Evolutionary conservation across 30 jellyfish, hydroid and myxozoan species (phyloP).

Genomic region (Hydra vulgaris): DNA sequence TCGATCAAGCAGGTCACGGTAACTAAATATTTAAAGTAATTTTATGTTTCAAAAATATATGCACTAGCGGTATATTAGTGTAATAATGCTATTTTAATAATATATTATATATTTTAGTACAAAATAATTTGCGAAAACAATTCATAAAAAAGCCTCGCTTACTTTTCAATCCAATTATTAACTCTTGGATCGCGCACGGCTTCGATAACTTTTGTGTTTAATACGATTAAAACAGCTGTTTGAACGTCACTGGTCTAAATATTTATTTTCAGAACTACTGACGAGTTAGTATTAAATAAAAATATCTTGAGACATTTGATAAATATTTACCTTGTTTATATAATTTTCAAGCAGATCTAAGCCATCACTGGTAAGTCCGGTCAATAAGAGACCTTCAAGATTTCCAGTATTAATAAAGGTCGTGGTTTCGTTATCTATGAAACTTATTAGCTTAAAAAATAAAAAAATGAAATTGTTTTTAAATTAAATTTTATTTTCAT

Average conservation of each 20-base stretch:
- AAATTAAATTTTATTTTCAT: too few relatives aligned
- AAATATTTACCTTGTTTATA: constrained; percentile 56
- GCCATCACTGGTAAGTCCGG: constrained; percentile 89
- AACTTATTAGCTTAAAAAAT: constrained; percentile 53
- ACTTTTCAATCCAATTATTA: constrained; percentile 77
- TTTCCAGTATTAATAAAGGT: constrained; percentile 70
- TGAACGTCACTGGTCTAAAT: constrained; percentile 78
- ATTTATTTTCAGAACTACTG: too few relatives aligned
- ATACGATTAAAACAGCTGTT: constrained; percentile 61
- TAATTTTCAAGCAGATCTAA: constrained; percentile 64
- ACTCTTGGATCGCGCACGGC: constrained; percentile 62
- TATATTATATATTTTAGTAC: too few relatives aligned
- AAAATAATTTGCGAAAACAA: background rate
- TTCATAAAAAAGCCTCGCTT: background rate
- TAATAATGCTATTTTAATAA: too few relatives aligned
- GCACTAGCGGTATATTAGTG: too few relatives aligned
- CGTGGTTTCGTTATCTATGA: constrained; percentile 60
- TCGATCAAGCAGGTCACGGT: constrained; percentile 68
- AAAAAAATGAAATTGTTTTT: too few relatives aligned
- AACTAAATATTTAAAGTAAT: constrained; percentile 22
- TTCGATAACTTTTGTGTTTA: constrained; percentile 61
- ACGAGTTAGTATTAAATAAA: too few relatives aligned
- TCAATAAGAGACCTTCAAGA: constrained; percentile 75
- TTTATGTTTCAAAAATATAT: too few relatives aligned
- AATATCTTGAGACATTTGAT: background rate